A percentile compares a stretch with the other conserved stretches of the same genome.
phyloP scores from a whole-genome alignment of 2,797 vertebrate species.

The Dipus sagitta region DNA sequence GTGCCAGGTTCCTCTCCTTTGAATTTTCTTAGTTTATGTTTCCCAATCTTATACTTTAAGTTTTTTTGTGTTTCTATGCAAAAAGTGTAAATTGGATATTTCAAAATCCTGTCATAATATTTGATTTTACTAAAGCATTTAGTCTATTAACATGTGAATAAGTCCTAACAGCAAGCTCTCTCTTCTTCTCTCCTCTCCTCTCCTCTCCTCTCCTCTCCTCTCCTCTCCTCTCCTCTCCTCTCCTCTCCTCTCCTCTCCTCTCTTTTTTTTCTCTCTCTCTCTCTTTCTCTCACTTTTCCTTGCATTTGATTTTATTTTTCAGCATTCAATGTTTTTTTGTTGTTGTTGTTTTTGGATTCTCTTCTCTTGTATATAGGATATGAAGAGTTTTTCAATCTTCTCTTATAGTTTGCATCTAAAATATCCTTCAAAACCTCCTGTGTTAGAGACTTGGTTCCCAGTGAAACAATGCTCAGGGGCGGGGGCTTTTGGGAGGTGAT shows the following conservation, averaged over 20 bases:
- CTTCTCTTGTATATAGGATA: too few species aligned
- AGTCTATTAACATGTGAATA: background rate
- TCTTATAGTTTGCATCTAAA: too few species aligned
- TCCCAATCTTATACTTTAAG: background rate
- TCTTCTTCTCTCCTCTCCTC: background rate
- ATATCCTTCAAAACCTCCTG: too few species aligned
- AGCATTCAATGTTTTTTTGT: too few species aligned
- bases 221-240: background rate
- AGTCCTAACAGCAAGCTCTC: background rate
- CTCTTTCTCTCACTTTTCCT: background rate
- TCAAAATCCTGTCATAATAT: background rate
- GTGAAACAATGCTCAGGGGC: too few species aligned
- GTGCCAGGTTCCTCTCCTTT: background rate
- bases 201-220: background rate
- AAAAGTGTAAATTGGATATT: background rate
- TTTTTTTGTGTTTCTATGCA: background rate
- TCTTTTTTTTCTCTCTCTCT: too few species aligned
- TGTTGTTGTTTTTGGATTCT: too few species aligned
- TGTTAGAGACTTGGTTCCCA: too few species aligned
- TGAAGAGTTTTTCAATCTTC: too few species aligned
- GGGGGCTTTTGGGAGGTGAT: too few species aligned
- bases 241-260: background rate
- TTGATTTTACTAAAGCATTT: background rate
- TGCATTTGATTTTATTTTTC: background rate
- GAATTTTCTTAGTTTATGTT: background rate